These are phyloP conservation scores for Drosophila anomalata DNA, from an alignment of 2,888 invertebrate genomes.

Conservation along the genomic window DNA sequence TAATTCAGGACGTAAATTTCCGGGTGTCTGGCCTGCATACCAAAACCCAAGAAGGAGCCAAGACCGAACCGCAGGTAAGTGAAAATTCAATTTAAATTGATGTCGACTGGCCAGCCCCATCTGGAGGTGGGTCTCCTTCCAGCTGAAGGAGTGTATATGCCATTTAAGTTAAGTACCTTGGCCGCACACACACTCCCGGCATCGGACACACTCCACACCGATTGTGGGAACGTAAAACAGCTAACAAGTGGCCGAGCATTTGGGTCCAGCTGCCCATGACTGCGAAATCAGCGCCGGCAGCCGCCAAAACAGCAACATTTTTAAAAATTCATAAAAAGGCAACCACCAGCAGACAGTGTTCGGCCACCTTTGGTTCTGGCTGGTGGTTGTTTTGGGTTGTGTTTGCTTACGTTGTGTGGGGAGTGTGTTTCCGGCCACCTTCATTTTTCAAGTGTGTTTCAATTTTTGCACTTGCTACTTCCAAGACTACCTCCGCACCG, in stretches of 20 bases:
- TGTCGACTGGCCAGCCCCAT: constrained; percentile 61
- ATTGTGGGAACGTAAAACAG: constrained; percentile 73
- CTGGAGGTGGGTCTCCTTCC: constrained; percentile 6
- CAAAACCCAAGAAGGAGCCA: constrained; percentile 35
- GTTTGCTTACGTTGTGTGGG: constrained; percentile 21
- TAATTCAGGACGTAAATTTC: constrained; percentile 81
- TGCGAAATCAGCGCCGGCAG: constrained; percentile 70
- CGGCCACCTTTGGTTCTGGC: neutral
- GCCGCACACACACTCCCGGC: constrained; percentile 30
- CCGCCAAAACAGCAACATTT: constrained; percentile 75
- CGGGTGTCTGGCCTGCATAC: constrained; percentile 66
- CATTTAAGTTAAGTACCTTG: constrained; percentile 78
- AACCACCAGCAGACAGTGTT: constrained; percentile 38
- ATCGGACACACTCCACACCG: constrained; percentile 10
- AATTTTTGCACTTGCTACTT: constrained; percentile 51
- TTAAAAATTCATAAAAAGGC: constrained; percentile 78
- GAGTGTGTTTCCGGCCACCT: constrained; percentile 50
- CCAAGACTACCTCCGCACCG: constrained; percentile 5
- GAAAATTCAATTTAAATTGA: constrained; percentile 82
- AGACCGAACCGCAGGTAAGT: constrained; percentile 55
- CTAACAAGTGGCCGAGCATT: constrained; percentile 75
- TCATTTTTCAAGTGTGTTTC: constrained; percentile 75
- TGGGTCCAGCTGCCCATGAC: constrained; percentile 69
- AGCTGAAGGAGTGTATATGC: constrained; percentile 59
- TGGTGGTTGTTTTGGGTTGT: neutral